Percentiles rank a stretch among this genome's conserved stretches.
Conservation (phyloP, 2,888 invertebrate species). For the Orchesella flavescens region DNA sequence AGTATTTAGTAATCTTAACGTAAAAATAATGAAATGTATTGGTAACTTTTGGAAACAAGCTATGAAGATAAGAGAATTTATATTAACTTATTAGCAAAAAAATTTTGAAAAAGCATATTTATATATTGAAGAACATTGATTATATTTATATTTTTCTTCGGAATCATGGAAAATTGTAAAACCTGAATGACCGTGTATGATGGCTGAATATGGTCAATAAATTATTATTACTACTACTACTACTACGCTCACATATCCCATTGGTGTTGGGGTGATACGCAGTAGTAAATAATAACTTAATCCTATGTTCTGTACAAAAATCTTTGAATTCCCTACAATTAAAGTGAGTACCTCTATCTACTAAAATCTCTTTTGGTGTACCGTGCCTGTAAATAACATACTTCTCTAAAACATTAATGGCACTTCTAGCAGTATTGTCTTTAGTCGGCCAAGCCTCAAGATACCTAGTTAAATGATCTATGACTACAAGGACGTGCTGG, state of each 20-base stretch:
- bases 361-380: constrained; percentile 5
- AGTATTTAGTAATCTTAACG: too few species aligned
- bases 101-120: too few species aligned
- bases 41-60: too few species aligned
- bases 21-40: too few species aligned
- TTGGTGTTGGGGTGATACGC: constrained; percentile 42
- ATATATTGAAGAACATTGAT: too few species aligned
- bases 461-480: constrained; percentile 30
- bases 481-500: constrained; percentile 14
- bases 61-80: too few species aligned
- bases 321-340: constrained; percentile 15
- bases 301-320: background rate
- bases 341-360: constrained; percentile 24
- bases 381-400: background rate
- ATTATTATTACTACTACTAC: too few species aligned
- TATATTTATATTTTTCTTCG: too few species aligned
- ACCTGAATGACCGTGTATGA: too few species aligned
- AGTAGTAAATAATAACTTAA: constrained; percentile 17
- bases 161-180: too few species aligned
- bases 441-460: constrained; percentile 11
- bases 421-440: background rate
- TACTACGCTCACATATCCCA: constrained; percentile 53
- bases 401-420: constrained; percentile 1
- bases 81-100: too few species aligned
- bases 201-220: too few species aligned